Conservation (phyloP, 2,113 vertebrate genomes). For the Tupaia chinensis region DNA sequence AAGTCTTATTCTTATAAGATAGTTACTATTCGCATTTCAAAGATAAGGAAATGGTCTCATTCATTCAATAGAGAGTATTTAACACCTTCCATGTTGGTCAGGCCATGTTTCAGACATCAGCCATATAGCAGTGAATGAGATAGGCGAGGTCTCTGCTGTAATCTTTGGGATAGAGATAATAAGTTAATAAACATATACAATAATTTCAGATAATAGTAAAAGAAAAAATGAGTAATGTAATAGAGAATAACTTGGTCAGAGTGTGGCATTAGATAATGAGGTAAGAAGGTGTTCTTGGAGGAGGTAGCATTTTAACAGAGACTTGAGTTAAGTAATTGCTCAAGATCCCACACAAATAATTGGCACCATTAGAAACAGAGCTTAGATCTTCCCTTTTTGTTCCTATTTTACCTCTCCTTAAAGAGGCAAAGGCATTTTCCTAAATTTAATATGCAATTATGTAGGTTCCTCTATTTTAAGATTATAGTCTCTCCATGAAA, state of each 20-base stretch:
- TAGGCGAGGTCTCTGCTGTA: not conserved
- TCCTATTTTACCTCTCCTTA: constrained; percentile 46
- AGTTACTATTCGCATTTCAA: constrained; percentile 39
- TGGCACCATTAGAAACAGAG: constrained; percentile 12
- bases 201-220: constrained; percentile 40
- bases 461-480: constrained; percentile 14
- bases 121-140: not conserved
- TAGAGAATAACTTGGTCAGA: constrained; percentile 12
- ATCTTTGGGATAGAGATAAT: constrained; percentile 16
- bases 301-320: constrained; percentile 44
- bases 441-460: constrained; percentile 11
- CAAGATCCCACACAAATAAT: not conserved
- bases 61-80: not conserved
- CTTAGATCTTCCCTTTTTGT: not conserved
- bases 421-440: constrained; percentile 22
- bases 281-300: not conserved
- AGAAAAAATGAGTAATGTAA: constrained; percentile 41
- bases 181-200: not conserved
- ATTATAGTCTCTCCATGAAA: not conserved
- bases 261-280: not conserved
- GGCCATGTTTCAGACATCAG: not conserved
- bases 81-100: not conserved
- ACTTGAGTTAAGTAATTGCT: constrained; percentile 37
- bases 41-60: constrained; percentile 21
- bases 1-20: not conserved